Evolutionary conservation across 2,888 invertebrate genomes (phyloP), one percentile per base, ranked within the genome.

Genomic region (Acronicta alni): DNA sequence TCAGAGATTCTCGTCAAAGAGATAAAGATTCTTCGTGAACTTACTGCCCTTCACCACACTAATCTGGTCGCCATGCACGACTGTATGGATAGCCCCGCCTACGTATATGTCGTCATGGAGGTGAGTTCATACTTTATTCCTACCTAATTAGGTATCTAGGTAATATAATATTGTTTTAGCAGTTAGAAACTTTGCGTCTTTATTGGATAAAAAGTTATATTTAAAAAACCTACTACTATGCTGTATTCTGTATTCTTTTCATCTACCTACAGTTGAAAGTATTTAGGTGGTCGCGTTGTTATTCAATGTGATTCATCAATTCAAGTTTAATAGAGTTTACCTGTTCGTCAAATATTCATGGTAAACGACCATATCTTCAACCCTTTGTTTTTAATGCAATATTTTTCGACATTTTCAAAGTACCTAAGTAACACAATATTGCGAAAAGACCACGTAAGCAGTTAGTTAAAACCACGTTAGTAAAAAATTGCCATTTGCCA

Each of bases 31-130:
- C 95, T 99, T 54, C 98, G 99, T 95, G 99, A 99, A 94, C 94
- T 99, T 84, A 99, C 99, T 23, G 98, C 98, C 88, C 95, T 99
- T 54, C 98, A 99, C 91, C 99, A 99, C 95, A 99, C 99, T 84
- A 99, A 99, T 96, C 98, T 99, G 72, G 99, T 99, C 54, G 98
- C 99, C 30, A 96, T 99, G 83, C 95, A 99, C 89, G 99, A 99
- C 94, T 99, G 99, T 94, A 98, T 99, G 95, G 99, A 99, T 95
- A 98, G 99, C 61, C 95, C 97, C 71, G 97, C 97, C 80, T 97
- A 99, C 94, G 99, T 99, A 75, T 99, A 97, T 95, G 96, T 99
- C 82, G 99, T 99, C 81, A 99, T 99, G 99, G 99, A 99, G 96
- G 98, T 98, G 90, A 96, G 96, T 68, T 46, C 55, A 72, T 44